Evolutionary conservation across 2,113 vertebrate genomes (phyloP), one percentile per base, ranked within the genome.

Genomic region (Sander vitreus): DNA sequence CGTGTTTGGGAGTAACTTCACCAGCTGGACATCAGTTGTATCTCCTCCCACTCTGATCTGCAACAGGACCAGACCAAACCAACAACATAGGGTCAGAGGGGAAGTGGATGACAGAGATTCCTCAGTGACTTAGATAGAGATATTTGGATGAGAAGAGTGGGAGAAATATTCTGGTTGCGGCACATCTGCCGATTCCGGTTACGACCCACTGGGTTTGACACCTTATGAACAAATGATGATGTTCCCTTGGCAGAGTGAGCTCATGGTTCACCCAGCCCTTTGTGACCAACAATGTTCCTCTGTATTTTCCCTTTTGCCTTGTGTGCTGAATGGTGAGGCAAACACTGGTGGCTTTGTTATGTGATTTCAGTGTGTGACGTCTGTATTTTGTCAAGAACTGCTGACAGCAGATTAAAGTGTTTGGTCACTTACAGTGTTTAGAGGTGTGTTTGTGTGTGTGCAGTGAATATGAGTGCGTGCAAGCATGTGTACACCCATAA

Each of bases 1-100:
- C 0, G 98, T 99, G 91, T 97, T 96, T 78, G 98, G 97, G 39
- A 94, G 81, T 83, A 99, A 94, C 70, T 96, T 96, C 54, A 93
- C 92, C 93, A 99, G 95, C 90, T 96, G 96, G 73, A 97, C 94
- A 0, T 98, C 96, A 1, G 95, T 97, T 88, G 95, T 95, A 6
- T 94, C 94, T 9, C 94, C 88, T 78, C 93, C 95, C 86, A 99
- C 94, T 80, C 92, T 96, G 83, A 97, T 93, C 98, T 99, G 94
- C 51, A 85, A 77, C 27, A 58, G 36, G 57, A 64, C 60, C 69
- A 85, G 67, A 85, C 43, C 64, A 84, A 69, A 85, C 9, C 82
- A 78, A 70, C 43, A 90, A 78, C 58, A 81, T 18, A 18, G 14
- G 51, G 68, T 90, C 81, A 87, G 55, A 78, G 21, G 30, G 19